Percentiles rank a stretch among this genome's conserved stretches.
phyloP scores from a whole-genome alignment of 2,888 invertebrate species.

The Pammene aurita region DNA sequence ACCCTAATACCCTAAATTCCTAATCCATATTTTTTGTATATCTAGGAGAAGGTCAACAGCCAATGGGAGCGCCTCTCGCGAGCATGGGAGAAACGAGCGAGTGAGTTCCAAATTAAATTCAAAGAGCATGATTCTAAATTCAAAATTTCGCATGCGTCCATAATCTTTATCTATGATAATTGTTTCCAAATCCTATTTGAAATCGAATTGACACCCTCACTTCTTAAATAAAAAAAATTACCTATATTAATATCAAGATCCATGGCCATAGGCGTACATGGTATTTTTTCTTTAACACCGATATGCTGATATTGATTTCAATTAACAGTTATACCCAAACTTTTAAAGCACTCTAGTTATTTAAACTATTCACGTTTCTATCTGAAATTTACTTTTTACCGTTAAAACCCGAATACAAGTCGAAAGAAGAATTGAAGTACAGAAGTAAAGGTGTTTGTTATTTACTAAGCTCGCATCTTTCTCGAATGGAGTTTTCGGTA shows the following conservation, averaged over 20 bases:
- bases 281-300: too few relatives aligned
- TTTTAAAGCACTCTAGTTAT: too few relatives aligned
- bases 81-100: slow-evolving; percentile 86
- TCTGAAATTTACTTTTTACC: too few relatives aligned
- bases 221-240: background rate
- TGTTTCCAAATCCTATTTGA: background rate
- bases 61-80: slow-evolving; percentile 83
- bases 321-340: too few relatives aligned
- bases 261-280: too few relatives aligned
- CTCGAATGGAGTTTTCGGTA: background rate
- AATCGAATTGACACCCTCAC: slow-evolving; percentile 31
- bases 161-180: background rate
- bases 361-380: too few relatives aligned
- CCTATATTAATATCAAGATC: too few relatives aligned
- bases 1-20: too few relatives aligned
- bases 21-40: slow-evolving; percentile 46
- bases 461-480: slow-evolving; percentile 3
- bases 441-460: slow-evolving; percentile 21
- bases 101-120: slow-evolving; percentile 70
- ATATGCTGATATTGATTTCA: too few relatives aligned
- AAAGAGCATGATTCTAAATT: slow-evolving; percentile 37
- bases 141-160: slow-evolving; percentile 32
- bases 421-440: background rate
- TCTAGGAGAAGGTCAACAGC: slow-evolving; percentile 78
- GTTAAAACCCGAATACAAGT: too few relatives aligned